Conservation (phyloP, 2,113 vertebrate species). For the Gymnorhina tibicen region DNA sequence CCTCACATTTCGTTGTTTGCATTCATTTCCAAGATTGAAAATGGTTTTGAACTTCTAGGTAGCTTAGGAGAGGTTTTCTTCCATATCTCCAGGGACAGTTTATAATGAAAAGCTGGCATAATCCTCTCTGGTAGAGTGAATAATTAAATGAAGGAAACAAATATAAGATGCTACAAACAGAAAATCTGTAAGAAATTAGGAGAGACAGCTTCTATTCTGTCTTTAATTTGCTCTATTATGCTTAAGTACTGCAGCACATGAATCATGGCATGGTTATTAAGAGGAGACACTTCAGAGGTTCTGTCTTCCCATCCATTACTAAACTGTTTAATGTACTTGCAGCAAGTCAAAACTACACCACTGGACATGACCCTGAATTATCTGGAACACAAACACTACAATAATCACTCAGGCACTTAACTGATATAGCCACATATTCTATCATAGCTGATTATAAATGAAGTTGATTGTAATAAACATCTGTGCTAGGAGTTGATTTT, state of each 20-base stretch:
- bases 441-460: background rate
- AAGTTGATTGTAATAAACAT: background rate
- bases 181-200: background rate
- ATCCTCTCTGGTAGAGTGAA: background rate
- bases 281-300: background rate
- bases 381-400: background rate
- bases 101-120: background rate
- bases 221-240: constrained; percentile 11
- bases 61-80: background rate
- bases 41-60: background rate
- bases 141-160: background rate
- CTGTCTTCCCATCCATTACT: background rate
- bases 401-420: background rate
- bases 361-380: background rate
- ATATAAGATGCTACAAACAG: background rate
- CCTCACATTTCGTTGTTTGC: background rate
- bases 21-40: background rate
- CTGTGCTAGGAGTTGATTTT: background rate
- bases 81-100: background rate
- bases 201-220: background rate
- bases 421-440: background rate
- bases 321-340: background rate
- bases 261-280: background rate
- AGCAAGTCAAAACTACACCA: background rate
- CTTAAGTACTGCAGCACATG: background rate